phyloP scores from a whole-genome alignment of 1,140 invertebrate species.

The Pentalonia nigronervosa region DNA sequence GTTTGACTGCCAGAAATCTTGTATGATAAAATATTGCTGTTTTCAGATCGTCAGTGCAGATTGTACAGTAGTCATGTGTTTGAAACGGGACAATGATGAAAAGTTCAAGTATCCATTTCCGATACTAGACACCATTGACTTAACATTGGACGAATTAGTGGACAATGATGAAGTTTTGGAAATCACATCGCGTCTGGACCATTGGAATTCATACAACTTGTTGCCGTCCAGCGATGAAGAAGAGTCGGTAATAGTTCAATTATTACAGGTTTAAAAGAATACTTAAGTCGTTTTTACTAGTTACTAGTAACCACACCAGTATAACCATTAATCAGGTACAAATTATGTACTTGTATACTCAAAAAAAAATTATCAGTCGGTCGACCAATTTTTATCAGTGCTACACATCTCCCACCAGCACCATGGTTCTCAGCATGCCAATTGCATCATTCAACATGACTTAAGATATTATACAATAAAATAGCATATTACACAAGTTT shows the following conservation, averaged over 20 bases:
- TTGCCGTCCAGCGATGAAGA: slow-evolving; percentile 39
- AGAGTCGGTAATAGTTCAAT: neutral
- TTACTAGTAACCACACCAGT: neutral
- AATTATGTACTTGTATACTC: too few species aligned
- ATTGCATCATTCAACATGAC: too few species aligned
- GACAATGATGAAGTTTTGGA: neutral
- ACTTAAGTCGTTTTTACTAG: neutral
- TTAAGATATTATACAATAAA: too few species aligned
- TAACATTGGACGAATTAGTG: neutral
- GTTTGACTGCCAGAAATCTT: neutral
- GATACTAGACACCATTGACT: neutral
- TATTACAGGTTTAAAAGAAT: neutral
- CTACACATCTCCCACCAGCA: too few species aligned
- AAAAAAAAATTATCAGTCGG: too few species aligned
- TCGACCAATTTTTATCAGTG: too few species aligned
- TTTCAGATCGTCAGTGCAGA: neutral
- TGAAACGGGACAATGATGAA: neutral
- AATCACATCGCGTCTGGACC: neutral
- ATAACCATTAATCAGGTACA: too few species aligned
- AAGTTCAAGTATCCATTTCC: neutral
- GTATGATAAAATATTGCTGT: neutral
- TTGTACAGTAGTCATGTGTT: neutral
- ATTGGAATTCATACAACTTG: slow-evolving; percentile 33
- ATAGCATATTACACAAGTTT: too few species aligned
- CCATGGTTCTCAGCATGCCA: too few species aligned